phyloP scores from a whole-genome alignment of 2,888 invertebrate species.

The Alloscopus bannaensis region DNA sequence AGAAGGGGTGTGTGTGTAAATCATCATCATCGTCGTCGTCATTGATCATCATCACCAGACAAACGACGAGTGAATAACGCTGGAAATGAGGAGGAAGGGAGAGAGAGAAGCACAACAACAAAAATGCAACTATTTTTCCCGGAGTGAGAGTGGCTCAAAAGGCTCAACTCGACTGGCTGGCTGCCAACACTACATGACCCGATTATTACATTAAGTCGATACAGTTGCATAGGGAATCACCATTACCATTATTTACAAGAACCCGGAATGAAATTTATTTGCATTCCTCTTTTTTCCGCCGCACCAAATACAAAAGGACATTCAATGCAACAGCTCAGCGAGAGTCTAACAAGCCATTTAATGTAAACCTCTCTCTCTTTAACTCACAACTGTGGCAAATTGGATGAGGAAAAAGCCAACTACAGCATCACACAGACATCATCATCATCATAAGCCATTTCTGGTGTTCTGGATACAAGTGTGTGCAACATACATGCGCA shows the following conservation, averaged over 20 bases:
- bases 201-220: conserved; percentile 40
- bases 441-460: conserved; percentile 13
- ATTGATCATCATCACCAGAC: conserved; percentile 16
- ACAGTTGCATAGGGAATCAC: conserved; percentile 48
- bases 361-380: too few relatives aligned
- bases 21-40: conserved; percentile 35
- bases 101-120: too few relatives aligned
- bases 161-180: conserved; percentile 18
- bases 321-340: not conserved
- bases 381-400: too few relatives aligned
- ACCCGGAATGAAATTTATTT: conserved; percentile 36
- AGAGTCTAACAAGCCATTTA: too few relatives aligned
- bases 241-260: conserved; percentile 34
- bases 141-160: too few relatives aligned
- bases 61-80: too few relatives aligned
- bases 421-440: not conserved
- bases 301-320: conserved; percentile 3
- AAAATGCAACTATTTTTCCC: too few relatives aligned
- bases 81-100: too few relatives aligned
- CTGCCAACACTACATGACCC: conserved; percentile 34
- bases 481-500: too few relatives aligned
- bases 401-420: too few relatives aligned
- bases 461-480: too few relatives aligned
- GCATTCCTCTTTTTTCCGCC: conserved; percentile 11
- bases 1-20: conserved; percentile 65